phyloP scores from a whole-genome alignment of 2,888 invertebrate species.

The Meliscaeva auricollis region DNA sequence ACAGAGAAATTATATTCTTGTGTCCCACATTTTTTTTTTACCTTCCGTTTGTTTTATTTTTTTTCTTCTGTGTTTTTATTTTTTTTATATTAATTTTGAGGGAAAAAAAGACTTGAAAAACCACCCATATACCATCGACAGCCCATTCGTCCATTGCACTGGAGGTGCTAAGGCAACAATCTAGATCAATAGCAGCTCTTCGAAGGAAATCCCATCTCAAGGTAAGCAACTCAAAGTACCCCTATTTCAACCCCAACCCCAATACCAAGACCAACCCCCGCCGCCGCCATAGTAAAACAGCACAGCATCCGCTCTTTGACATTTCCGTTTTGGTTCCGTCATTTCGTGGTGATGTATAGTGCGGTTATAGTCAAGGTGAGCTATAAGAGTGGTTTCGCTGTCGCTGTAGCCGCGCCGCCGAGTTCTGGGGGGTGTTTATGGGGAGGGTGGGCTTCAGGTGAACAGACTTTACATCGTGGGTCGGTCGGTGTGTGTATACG shows the following conservation, averaged over 20 bases:
- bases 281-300: constrained; percentile 6
- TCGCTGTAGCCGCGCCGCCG: constrained; percentile 15
- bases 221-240: constrained; percentile 78
- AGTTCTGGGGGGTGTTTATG: background rate
- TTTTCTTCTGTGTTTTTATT: background rate
- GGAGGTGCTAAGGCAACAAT: constrained; percentile 94
- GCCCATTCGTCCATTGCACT: constrained; percentile 83
- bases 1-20: constrained; percentile 41
- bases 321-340: constrained; percentile 46
- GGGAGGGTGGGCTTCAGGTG: no score
- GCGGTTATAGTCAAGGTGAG: constrained; percentile 50
- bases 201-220: constrained; percentile 83
- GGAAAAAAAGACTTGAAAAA: constrained; percentile 14
- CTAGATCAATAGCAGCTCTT: constrained; percentile 93
- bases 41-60: constrained; percentile 54
- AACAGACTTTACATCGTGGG: constrained; percentile 47
- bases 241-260: background rate
- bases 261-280: no score
- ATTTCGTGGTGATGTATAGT: background rate
- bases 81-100: background rate
- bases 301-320: constrained; percentile 58
- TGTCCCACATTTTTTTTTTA: constrained; percentile 64
- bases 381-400: constrained; percentile 18
- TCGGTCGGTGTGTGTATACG: background rate
- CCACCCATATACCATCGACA: constrained; percentile 43